A percentile compares a stretch with the other conserved stretches of the same genome.
Evolutionary conservation across 2,888 invertebrate genomes (phyloP).

Genomic region (Pedicia rivosa): DNA sequence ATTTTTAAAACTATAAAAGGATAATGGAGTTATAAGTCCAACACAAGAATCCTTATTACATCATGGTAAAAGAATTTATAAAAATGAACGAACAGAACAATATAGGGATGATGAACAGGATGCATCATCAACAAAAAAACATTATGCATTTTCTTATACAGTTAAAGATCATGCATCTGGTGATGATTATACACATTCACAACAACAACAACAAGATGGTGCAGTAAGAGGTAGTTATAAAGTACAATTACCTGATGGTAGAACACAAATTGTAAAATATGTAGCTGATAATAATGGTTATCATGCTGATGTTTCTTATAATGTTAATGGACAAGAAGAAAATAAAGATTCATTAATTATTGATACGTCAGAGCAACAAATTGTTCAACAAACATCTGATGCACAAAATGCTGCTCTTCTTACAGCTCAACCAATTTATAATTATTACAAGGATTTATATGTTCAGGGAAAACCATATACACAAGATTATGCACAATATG

Average conservation of each 20-base stretch:
- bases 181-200: slow-evolving; percentile 48
- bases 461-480: not conserved
- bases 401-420: not conserved
- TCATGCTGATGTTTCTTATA: slow-evolving; percentile 46
- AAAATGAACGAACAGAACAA: slow-evolving; percentile 12
- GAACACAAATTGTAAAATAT: slow-evolving; percentile 45
- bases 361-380: not conserved
- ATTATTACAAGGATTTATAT: slow-evolving; percentile 3
- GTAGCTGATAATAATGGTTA: slow-evolving; percentile 50
- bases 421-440: slow-evolving; percentile 5
- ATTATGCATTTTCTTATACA: slow-evolving; percentile 49
- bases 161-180: slow-evolving; percentile 45
- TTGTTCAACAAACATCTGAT: not conserved
- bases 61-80: slow-evolving; percentile 24
- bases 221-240: slow-evolving; percentile 50
- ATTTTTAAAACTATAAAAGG: slow-evolving; percentile 16
- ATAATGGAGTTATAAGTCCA: slow-evolving; percentile 23
- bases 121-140: slow-evolving; percentile 16
- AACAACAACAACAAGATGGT: slow-evolving; percentile 36
- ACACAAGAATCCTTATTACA: slow-evolving; percentile 27
- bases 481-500: not conserved
- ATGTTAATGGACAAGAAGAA: slow-evolving; percentile 31
- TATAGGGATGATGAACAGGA: slow-evolving; percentile 9
- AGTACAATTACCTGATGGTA: slow-evolving; percentile 49
- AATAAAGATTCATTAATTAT: no score